Base-by-base conservation (phyloP, 2,888 invertebrate species). In the Platerodrilus igneus region DNA sequence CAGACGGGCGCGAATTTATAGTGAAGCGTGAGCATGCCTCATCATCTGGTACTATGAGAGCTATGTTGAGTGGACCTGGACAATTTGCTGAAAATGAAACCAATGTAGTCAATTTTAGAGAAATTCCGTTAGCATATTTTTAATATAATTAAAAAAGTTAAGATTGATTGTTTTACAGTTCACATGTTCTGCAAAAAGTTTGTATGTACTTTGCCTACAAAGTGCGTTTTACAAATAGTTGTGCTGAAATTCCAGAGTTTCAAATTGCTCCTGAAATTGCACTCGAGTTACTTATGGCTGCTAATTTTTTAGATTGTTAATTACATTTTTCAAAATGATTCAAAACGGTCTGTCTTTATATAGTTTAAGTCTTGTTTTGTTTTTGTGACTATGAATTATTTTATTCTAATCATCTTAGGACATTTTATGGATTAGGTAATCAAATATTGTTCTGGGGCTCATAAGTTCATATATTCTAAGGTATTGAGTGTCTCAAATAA, bases 141-240 rank as follows among this genome's bases (percentile, higher is more conserved):
- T 13, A 15, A 15, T 11, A 13, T 2, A 29, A 11, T 25, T 20
- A 15, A 28, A 43, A 18, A 23, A 20, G 8, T 2, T 20, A 4
- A 2, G 2, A 4, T 21, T n/a, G n/a, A n/a, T n/a, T n/a, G n/a
- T n/a, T n/a, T n/a, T n/a, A n/a, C 73, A 91, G 90, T 42, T 99
- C 97, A 15, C 97, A 99, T 65, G 96, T 99, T 13, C 76, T 99
- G 40, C 95, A 96, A 69, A 97, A 97, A 70, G 97, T 99, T 16
- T 99, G 99, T 73, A 96, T 95, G 90, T 99, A 99, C 71, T 99
- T 99, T 70, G 94, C 94, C 13, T 99, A 97, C 75, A 99, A 97
- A 75, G 94, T 95, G 20, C 86, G 94, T 36, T 96, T 95, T 72
- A 95, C 95, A 50, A 95, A 96, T 75, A 92, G 93, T 57, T 94